phyloP scores from a whole-genome alignment of 2,797 vertebrate species.

The Crenuchus spilurus region DNA sequence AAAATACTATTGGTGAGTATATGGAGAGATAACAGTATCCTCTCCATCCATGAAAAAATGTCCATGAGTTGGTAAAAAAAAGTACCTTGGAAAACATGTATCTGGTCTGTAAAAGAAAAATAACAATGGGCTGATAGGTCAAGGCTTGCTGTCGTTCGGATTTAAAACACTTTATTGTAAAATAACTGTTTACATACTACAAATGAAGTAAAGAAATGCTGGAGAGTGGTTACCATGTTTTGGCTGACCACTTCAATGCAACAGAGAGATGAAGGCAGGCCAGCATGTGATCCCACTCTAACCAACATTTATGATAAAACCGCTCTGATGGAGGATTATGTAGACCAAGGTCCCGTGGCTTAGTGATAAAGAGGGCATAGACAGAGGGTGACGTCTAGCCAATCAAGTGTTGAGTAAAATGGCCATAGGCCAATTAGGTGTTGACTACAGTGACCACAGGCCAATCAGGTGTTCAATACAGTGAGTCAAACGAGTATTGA shows the following conservation, averaged over 20 bases:
- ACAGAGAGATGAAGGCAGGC: slow-evolving; percentile 63
- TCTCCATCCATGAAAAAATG: slow-evolving; percentile 20
- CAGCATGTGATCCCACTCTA: slow-evolving; percentile 63
- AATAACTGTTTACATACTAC: slow-evolving; percentile 81
- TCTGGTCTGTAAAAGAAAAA: slow-evolving; percentile 60
- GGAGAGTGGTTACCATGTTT: slow-evolving; percentile 68
- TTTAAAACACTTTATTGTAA: slow-evolving; percentile 84
- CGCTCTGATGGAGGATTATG: slow-evolving; percentile 65
- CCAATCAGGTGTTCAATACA: slow-evolving; percentile 45
- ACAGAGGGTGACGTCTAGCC: slow-evolving; percentile 74
- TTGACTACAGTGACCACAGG: slow-evolving; percentile 58
- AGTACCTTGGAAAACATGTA: slow-evolving; percentile 64
- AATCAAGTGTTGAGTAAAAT: slow-evolving; percentile 60
- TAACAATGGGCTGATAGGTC: slow-evolving; percentile 69
- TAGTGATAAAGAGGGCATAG: slow-evolving; percentile 69
- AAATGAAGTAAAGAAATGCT: slow-evolving; percentile 78
- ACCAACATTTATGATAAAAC: slow-evolving; percentile 66
- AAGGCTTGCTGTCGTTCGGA: slow-evolving; percentile 75
- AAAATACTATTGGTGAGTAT: slow-evolving; percentile 6
- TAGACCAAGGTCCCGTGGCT: slow-evolving; percentile 73
- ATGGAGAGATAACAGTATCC: slow-evolving; percentile 8
- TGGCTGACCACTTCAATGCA: not conserved
- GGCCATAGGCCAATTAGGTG: slow-evolving; percentile 49
- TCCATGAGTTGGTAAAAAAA: slow-evolving; percentile 36
- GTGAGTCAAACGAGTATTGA: slow-evolving; percentile 7